A percentile compares a stretch with the other conserved stretches of the same genome.
Evolutionary conservation across 2,797 vertebrate genomes (phyloP).

Genomic region (Simalia tracyae): DNA sequence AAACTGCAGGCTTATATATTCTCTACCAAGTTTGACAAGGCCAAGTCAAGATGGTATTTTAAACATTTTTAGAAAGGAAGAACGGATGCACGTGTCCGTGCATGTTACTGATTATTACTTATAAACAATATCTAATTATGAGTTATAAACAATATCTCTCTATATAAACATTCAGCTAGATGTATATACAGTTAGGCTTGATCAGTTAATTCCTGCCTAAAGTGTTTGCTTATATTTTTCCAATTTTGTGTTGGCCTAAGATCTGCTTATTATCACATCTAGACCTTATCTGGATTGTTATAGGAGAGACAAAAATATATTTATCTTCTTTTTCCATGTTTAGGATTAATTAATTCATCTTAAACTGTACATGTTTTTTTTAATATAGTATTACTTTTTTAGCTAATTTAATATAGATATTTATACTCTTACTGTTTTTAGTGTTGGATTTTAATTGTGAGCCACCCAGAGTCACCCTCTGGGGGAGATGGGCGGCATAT

Average conservation of each 20-base stretch:
- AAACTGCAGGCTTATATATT: background rate
- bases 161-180: background rate
- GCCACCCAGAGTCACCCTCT: too few relatives aligned
- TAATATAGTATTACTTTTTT: too few relatives aligned
- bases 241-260: background rate
- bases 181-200: background rate
- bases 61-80: background rate
- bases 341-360: background rate
- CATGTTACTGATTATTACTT: background rate
- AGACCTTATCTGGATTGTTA: too few relatives aligned
- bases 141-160: background rate
- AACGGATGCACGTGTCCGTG: background rate
- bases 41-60: background rate
- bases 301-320: too few relatives aligned
- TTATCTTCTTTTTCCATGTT: too few relatives aligned
- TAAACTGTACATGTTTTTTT: too few relatives aligned
- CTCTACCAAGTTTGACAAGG: background rate
- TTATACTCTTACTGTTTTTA: too few relatives aligned
- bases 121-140: background rate
- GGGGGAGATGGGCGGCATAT: too few relatives aligned
- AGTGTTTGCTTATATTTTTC: background rate
- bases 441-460: too few relatives aligned
- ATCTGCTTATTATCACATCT: background rate
- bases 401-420: too few relatives aligned
- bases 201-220: background rate